Conservation (phyloP, 2,888 invertebrate genomes). For the Trachelus iudaicus region DNA sequence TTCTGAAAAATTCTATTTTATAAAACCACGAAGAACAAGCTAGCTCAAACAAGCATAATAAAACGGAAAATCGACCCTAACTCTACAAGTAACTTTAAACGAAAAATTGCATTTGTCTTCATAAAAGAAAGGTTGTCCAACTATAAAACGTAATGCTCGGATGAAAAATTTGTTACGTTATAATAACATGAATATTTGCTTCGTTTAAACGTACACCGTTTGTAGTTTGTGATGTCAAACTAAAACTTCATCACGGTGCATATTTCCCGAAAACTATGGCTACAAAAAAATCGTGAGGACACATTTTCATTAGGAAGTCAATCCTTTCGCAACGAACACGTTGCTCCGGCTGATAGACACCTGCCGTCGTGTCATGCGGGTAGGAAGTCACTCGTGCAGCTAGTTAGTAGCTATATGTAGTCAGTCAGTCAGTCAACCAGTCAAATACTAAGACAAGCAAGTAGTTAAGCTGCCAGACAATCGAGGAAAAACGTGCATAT, state of each 20-base stretch:
- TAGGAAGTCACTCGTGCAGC: not conserved
- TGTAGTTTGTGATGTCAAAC: not conserved
- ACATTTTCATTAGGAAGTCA: not conserved
- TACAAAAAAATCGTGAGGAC: not conserved
- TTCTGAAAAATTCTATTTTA: not conserved
- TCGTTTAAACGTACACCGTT: not conserved
- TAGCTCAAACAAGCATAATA: not conserved
- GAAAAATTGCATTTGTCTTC: not conserved
- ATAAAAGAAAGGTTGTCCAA: not conserved
- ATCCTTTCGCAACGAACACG: not conserved
- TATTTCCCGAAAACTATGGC: not conserved
- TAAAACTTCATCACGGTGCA: not conserved
- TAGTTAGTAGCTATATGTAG: not conserved
- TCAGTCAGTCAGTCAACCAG: not conserved
- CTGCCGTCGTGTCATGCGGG: not conserved
- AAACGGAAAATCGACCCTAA: not conserved
- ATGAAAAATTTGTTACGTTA: not conserved
- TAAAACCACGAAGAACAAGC: not conserved
- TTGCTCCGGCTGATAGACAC: not conserved
- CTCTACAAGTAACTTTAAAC: not conserved
- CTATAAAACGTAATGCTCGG: not conserved
- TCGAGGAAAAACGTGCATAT: not conserved
- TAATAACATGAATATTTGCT: not conserved
- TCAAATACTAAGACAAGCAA: not conserved
- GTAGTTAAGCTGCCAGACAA: not conserved